Conservation (phyloP, 2,888 invertebrate genomes). For the Caenorhabditis sinica region DNA sequence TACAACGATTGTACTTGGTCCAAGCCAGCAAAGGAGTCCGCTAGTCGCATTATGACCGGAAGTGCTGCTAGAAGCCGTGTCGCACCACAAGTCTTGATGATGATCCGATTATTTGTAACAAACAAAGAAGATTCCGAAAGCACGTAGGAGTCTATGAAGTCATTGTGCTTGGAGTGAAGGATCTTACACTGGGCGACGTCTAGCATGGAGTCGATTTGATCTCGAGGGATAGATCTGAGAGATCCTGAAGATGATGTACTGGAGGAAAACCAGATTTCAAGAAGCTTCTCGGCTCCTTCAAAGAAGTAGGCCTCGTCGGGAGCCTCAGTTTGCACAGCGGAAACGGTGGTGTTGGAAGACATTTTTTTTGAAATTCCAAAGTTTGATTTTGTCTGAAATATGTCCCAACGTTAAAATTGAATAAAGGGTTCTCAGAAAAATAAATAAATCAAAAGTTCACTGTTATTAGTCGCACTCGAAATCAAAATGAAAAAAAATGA, state of each 20-base stretch:
- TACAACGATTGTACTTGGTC: conserved; percentile 90
- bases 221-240: too few species aligned
- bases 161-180: conserved; percentile 93
- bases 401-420: too few species aligned
- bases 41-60: conserved; percentile 91
- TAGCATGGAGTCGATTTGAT: conserved; percentile 89
- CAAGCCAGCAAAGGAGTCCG: conserved; percentile 91
- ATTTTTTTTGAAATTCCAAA: too few species aligned
- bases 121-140: conserved; percentile 98
- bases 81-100: conserved; percentile 98
- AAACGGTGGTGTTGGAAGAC: too few species aligned
- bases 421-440: too few species aligned
- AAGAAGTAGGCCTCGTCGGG: conserved; percentile 79
- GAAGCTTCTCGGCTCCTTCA: conserved; percentile 94
- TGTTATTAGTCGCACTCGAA: too few species aligned
- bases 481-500: too few species aligned
- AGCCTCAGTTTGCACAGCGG: too few species aligned
- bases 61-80: conserved; percentile 96
- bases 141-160: conserved; percentile 95
- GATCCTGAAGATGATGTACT: conserved; percentile 84
- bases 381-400: too few species aligned
- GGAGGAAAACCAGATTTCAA: conserved; percentile 94
- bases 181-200: conserved; percentile 96
- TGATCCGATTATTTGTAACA: conserved; percentile 94
- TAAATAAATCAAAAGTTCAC: too few species aligned